Conservation (phyloP, 2,797 vertebrate genomes). For the Squalus acanthias region DNA sequence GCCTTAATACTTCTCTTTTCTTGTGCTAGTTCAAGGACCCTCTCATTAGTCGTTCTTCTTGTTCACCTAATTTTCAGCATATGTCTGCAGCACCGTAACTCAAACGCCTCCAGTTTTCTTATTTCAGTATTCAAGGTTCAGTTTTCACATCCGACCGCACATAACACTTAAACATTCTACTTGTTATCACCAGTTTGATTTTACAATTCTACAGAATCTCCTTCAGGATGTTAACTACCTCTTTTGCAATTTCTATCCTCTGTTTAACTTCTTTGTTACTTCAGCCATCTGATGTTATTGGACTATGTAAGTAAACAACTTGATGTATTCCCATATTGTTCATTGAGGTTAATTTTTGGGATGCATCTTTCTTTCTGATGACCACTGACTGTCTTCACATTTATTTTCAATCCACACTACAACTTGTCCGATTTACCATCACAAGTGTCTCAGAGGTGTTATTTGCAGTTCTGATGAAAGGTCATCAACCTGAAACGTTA, state of each 20-base stretch:
- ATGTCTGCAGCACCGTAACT: background rate
- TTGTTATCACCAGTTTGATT: background rate
- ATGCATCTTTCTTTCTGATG: background rate
- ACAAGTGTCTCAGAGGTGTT: background rate
- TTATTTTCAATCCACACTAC: background rate
- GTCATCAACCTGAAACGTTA: background rate
- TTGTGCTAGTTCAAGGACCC: background rate
- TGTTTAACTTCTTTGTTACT: background rate
- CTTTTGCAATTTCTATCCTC: background rate
- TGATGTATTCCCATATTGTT: background rate
- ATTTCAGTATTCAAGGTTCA: background rate
- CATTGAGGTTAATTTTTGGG: background rate
- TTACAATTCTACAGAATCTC: background rate
- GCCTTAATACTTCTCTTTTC: background rate
- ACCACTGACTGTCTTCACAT: background rate
- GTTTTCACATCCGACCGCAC: background rate
- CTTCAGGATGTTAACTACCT: background rate
- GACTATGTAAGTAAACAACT: background rate
- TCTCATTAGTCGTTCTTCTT: background rate
- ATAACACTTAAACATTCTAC: background rate
- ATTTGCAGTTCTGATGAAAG: background rate
- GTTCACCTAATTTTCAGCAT: background rate
- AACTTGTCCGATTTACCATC: background rate
- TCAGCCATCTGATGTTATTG: background rate
- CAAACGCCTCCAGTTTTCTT: background rate